phyloP scores from a whole-genome alignment of 2,797 vertebrate genomes.

The Lycodopsis pacificus region DNA sequence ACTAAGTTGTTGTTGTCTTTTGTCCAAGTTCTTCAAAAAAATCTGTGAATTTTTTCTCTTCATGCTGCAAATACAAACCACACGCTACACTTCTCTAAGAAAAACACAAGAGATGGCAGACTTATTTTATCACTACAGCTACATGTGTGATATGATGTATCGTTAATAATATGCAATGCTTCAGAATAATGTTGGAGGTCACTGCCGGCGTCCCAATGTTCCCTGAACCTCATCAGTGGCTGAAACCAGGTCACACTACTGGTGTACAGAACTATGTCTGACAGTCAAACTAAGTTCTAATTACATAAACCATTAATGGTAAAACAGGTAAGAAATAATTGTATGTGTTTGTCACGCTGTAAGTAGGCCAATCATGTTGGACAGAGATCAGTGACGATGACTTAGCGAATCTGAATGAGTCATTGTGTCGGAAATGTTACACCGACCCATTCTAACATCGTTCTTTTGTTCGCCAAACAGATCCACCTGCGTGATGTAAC shows the following conservation, averaged over 20 bases:
- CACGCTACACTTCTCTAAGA: neutral
- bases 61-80: neutral
- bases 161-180: neutral
- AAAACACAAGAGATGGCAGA: neutral
- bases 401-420: conserved; percentile 36
- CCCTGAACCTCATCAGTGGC: neutral
- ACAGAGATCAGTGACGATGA: conserved; percentile 23
- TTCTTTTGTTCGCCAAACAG: neutral
- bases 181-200: neutral
- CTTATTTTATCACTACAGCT: neutral
- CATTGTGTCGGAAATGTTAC: conserved; percentile 1
- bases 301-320: neutral
- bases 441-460: neutral
- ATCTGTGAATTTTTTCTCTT: too few species aligned
- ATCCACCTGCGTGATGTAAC: neutral
- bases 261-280: neutral
- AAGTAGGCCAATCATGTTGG: conserved; percentile 11
- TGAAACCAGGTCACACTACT: neutral
- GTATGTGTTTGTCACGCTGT: neutral
- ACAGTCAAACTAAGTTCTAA: neutral
- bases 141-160: neutral
- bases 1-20: neutral
- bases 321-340: neutral
- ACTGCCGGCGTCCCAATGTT: neutral
- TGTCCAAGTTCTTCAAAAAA: neutral